Evolutionary conservation across 2,888 invertebrate genomes (phyloP).

Genomic region (Pegoplata infirma): DNA sequence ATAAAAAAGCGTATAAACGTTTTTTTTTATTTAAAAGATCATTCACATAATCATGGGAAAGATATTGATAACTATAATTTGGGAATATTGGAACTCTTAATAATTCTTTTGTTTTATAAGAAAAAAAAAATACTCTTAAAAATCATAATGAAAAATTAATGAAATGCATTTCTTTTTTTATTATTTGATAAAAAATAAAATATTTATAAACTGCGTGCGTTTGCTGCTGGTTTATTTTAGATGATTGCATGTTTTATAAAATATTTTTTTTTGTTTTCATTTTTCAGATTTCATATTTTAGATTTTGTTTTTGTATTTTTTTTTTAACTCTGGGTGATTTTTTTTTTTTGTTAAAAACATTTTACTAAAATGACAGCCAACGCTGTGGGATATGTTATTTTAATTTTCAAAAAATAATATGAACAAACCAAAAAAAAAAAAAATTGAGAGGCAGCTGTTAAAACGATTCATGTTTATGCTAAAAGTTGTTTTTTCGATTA

Average conservation of each 20-base stretch:
- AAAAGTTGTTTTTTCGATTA: constrained; percentile 47
- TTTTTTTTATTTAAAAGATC: constrained; percentile 10
- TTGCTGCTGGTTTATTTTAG: constrained; percentile 54
- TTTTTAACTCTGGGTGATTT: constrained; percentile 13
- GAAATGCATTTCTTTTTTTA: constrained; percentile 25
- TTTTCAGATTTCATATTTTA: too few species aligned
- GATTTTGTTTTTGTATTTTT: background rate
- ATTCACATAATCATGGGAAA: constrained; percentile 2
- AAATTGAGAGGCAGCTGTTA: constrained; percentile 53
- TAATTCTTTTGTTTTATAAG: too few species aligned
- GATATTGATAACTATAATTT: constrained; percentile 38
- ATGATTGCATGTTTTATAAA: constrained; percentile 61
- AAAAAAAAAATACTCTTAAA: too few species aligned
- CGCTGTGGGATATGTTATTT: constrained; percentile 63
- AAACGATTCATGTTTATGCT: constrained; percentile 52
- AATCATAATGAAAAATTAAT: constrained; percentile 4
- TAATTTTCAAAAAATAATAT: constrained; percentile 51
- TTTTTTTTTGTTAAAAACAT: constrained; percentile 47
- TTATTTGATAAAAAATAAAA: constrained; percentile 9
- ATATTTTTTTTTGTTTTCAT: too few species aligned
- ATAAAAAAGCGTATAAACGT: constrained; percentile 40
- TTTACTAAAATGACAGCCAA: constrained; percentile 61
- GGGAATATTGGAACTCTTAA: too few species aligned
- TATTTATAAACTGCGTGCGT: constrained; percentile 56
- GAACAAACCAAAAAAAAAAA: too few species aligned